phyloP scores from a whole-genome alignment of 2,888 invertebrate species.

The Cataglyphis livida region DNA sequence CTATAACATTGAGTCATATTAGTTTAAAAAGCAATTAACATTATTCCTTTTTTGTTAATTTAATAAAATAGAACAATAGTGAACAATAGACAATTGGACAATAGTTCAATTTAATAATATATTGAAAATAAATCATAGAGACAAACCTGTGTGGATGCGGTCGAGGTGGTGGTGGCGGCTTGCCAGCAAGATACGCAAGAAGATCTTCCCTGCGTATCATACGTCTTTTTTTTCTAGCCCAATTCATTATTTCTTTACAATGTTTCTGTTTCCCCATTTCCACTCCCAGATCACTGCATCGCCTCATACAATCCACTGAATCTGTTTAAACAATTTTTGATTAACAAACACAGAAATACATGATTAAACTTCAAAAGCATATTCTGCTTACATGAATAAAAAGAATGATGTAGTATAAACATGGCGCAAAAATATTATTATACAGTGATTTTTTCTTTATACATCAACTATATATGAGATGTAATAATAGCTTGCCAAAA shows the following conservation, averaged over 20 bases:
- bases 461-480: background rate
- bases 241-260: slow-evolving; percentile 91
- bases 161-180: slow-evolving; percentile 89
- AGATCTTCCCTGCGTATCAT: slow-evolving; percentile 92
- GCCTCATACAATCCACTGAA: slow-evolving; percentile 90
- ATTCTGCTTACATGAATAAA: background rate
- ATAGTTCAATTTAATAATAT: background rate
- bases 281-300: slow-evolving; percentile 90
- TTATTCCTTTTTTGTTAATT: slow-evolving; percentile 1
- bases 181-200: slow-evolving; percentile 91
- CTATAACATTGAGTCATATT: slow-evolving; percentile 73
- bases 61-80: background rate
- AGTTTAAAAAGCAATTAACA: background rate
- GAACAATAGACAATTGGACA: background rate
- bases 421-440: background rate
- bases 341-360: slow-evolving; percentile 22
- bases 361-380: background rate
- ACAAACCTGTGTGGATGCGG: slow-evolving; percentile 86
- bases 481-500: background rate
- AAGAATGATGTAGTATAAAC: background rate
- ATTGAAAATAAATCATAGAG: slow-evolving; percentile 4
- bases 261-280: slow-evolving; percentile 91
- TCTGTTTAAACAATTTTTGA: slow-evolving; percentile 85
- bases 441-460: background rate
- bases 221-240: slow-evolving; percentile 91